Base-by-base conservation (phyloP, 2,888 invertebrate species). In the Poecilus cupreus region DNA sequence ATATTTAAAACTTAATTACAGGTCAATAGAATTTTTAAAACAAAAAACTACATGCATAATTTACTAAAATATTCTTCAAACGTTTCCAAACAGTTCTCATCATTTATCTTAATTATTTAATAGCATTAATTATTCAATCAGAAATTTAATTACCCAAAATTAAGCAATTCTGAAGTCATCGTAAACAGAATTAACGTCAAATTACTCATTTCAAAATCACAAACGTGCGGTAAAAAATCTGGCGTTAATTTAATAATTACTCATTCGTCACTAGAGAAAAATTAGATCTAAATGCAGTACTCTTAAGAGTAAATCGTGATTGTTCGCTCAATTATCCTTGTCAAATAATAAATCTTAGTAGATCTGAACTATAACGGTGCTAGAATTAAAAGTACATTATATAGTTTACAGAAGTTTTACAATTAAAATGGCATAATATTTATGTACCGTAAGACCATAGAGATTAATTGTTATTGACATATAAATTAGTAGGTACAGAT, bases 101-200 rank as follows among this genome's bases (percentile, higher is more conserved):
- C 60, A 70, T 70, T 37, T 70, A 70, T 70, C 43, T 70, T 70
- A 70, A 70, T 70, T 70, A 70, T 43, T 70, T 70, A 70, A 70
- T 70, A 70, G 39, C 70, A 20, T 37, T 43, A 70, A 70, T 70
- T 70, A 70, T 70, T 70, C 22, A 32, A 70, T 43, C 70, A 18
- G 20, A 6, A 37, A 37, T 70, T 39, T 70, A 70, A 70, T 70
- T 70, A 70, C 39, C 37, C 3, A 70, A 70, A 39, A 70, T 70
- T 70, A 70, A 26, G 26, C 60, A 60, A 60, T 60, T 32, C 26
- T 8, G 43, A 43, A 60, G 60, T 60, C 60, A 60, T 60, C 60
- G n/a, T 60, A 60, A 60, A 60, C n/a, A 24, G 22, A 60, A 60
- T 60, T 60, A 60, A 60, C 26, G 60, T 60, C 60, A 60, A 26